phyloP scores from a whole-genome alignment of 2,797 vertebrate genomes.

The Chiroxiphia lanceolata region DNA sequence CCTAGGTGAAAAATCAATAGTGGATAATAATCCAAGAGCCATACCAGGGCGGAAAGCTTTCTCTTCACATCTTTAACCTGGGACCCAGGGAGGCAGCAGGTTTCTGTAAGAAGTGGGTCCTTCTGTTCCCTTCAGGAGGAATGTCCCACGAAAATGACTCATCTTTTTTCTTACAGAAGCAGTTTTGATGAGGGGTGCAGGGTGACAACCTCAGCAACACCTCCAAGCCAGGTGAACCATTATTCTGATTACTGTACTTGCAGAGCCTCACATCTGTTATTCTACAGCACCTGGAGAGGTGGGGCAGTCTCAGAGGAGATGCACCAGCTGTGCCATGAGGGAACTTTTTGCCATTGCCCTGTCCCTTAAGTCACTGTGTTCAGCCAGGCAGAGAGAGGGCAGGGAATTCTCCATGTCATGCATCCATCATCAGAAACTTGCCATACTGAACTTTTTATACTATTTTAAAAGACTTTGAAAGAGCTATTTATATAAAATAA shows the following conservation, averaged over 20 bases:
- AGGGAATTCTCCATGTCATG: neutral
- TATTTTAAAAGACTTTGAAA: conserved; percentile 10
- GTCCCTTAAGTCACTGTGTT: neutral
- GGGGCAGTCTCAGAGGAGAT: neutral
- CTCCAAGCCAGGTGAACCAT: neutral
- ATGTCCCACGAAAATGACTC: neutral
- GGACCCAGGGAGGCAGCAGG: neutral
- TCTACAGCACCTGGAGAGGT: neutral
- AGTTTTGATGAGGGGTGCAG: neutral
- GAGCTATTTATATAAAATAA: neutral
- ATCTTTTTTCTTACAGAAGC: neutral
- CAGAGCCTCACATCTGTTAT: neutral
- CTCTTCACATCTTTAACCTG: neutral
- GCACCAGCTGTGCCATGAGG: rapidly evolving
- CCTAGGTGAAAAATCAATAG: neutral
- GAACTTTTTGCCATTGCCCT: neutral
- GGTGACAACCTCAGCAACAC: neutral
- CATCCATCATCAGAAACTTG: neutral
- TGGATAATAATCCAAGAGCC: neutral
- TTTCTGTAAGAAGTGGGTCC: rapidly evolving
- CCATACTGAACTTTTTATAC: neutral
- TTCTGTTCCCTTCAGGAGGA: neutral
- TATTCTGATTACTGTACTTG: neutral
- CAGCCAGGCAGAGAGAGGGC: neutral
- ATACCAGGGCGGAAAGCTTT: neutral